A percentile compares a stretch with the other conserved stretches of the same genome.
phyloP scores from a whole-genome alignment of 92 coral and sea anemone genomes.

The Porites lobata region DNA sequence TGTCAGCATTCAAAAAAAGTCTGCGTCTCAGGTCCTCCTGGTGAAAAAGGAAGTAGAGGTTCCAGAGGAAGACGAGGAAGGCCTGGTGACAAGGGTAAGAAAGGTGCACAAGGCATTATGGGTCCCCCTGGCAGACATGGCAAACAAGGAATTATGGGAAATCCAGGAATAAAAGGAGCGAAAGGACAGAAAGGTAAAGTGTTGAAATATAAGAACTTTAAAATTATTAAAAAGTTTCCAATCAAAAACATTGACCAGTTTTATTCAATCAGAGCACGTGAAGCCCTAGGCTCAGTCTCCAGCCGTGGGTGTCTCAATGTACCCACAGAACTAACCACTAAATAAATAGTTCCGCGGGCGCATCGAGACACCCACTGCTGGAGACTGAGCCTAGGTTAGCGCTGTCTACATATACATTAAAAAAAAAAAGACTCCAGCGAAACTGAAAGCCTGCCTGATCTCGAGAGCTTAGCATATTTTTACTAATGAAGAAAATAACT shows the following conservation, averaged over 20 bases:
- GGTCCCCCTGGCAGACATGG: constrained; percentile 19
- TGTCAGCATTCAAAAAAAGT: constrained; percentile 15
- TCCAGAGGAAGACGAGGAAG: constrained; percentile 16
- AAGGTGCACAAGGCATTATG: constrained; percentile 20
- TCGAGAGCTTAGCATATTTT: too few relatives aligned
- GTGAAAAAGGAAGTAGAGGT: constrained; percentile 20
- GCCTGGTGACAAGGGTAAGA: constrained; percentile 21
- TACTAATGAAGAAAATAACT: too few relatives aligned
- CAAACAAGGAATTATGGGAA: constrained; percentile 26
- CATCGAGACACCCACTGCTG: too few relatives aligned
- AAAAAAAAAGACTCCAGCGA: too few relatives aligned
- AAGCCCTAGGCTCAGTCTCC: too few relatives aligned
- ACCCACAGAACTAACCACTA: too few relatives aligned
- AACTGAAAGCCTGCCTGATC: too few relatives aligned
- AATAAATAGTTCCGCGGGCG: too few relatives aligned
- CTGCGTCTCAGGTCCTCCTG: constrained; percentile 25
- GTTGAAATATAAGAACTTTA: background rate
- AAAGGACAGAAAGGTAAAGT: constrained; percentile 16
- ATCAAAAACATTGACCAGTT: background rate
- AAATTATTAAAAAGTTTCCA: too few relatives aligned
- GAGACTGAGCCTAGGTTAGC: too few relatives aligned
- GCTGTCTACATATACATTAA: too few relatives aligned
- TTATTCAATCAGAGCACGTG: background rate
- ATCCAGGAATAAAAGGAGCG: constrained; percentile 8
- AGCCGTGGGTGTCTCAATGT: too few relatives aligned